Conservation (phyloP, 2,888 invertebrate species). For the Idaea aversata region DNA sequence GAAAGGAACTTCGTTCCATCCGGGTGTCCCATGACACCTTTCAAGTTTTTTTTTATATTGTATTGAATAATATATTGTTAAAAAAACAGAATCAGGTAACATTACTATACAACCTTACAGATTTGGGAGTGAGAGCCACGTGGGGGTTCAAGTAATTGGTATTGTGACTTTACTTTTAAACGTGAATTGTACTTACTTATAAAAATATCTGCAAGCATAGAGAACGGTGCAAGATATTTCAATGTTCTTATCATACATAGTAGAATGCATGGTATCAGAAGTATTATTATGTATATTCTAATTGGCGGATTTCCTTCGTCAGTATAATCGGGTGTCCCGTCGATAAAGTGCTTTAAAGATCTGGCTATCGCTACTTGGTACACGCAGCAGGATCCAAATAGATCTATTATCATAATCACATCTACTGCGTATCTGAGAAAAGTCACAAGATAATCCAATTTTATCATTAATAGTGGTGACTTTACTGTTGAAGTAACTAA, state of each 20-base stretch:
- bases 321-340: conserved; percentile 23
- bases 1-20: no score
- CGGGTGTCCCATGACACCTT: no score
- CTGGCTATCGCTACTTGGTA: conserved; percentile 72
- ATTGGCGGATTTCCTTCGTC: conserved; percentile 28
- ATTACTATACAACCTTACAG: no score
- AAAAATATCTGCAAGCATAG: conserved; percentile 45
- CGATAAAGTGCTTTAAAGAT: conserved; percentile 53
- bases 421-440: conserved; percentile 52
- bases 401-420: conserved; percentile 59
- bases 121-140: no score
- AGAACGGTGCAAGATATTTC: conserved; percentile 55
- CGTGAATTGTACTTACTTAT: conserved; percentile 36
- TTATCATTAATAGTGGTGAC: no score
- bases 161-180: no score
- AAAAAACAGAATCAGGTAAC: no score
- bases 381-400: conserved; percentile 71
- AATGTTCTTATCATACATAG: conserved; percentile 49
- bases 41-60: no score
- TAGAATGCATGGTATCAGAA: conserved; percentile 43
- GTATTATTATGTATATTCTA: conserved; percentile 33
- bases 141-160: no score
- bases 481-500: no score
- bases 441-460: neutral
- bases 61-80: no score